Evolutionary conservation across 2,797 vertebrate species (phyloP), one percentile per base, ranked within the genome.

Genomic region (Danio kyathit): DNA sequence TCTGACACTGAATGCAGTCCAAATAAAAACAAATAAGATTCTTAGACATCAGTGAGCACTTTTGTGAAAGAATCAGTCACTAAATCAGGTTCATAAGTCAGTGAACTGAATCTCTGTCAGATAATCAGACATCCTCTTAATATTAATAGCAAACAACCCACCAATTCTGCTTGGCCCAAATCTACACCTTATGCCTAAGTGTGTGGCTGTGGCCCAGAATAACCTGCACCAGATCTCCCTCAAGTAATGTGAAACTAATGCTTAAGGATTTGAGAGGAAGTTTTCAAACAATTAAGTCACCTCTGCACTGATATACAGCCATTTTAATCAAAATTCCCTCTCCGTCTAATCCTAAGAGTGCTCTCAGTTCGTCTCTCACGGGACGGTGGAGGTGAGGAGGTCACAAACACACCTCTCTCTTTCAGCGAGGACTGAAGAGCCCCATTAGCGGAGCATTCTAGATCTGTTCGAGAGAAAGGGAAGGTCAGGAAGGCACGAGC

Each of bases 401-500:
- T 89, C 89, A 89, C 84, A 86, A 86, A 85, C 78, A 82, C 57
- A 44, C 88, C 40, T 14, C 80, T 75, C 67, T 74, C 90, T 92
- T 90, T 92, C 89, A 90, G 90, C 87, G 82, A 83, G 81, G 85
- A 88, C 74, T 88, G 87, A 86, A 80, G 69, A 88, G 40, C 52
- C 84, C 91, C 92, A 93, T 92, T 93, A 93, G 87, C 82, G 77
- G 7, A 80, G 85, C 81, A 77, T 86, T 86, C 87, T 46, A 83
- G 77, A 56, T 80, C 85, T 73, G 64, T 80, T 80, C 78, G 73
- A 74, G 49, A 60, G 82, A 80, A 60, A 69, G 82, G 82, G 86
- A 61, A 60, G 80, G 86, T 87, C 46, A 41, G 60, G 73, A 51
- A 76, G 84, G 72, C 84, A 16, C 83, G 85, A 90, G 92, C 92